Percentiles rank a stretch among this genome's conserved stretches.
These are phyloP conservation scores for Lagodon rhomboides DNA, from an alignment of 2,797 vertebrate species.

Conservation along the genomic window DNA sequence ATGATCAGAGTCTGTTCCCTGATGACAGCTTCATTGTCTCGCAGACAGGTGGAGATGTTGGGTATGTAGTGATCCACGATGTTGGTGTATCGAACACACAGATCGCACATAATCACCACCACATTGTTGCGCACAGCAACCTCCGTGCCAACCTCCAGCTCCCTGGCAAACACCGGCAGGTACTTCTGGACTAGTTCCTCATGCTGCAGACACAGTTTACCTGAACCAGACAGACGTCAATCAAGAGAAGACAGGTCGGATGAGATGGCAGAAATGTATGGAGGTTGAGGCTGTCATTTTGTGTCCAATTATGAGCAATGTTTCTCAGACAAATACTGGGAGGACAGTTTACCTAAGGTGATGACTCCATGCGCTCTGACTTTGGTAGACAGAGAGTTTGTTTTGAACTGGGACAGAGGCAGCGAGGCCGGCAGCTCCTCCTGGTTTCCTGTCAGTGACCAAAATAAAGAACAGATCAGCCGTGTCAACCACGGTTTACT, in stretches of 20 bases:
- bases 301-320: background rate
- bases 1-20: slow-evolving; percentile 93
- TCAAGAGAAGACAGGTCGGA: background rate
- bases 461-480: slow-evolving; percentile 7
- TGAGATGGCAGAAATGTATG: background rate
- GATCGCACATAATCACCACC: slow-evolving; percentile 92
- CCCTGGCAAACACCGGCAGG: slow-evolving; percentile 91
- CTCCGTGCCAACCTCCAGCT: slow-evolving; percentile 90
- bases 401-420: slow-evolving; percentile 87
- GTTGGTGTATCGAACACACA: slow-evolving; percentile 94
- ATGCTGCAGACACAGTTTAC: slow-evolving; percentile 94
- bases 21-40: slow-evolving; percentile 88
- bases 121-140: slow-evolving; percentile 92
- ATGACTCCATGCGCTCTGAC: slow-evolving; percentile 94
- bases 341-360: slow-evolving; percentile 87
- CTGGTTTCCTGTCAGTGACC: slow-evolving; percentile 46
- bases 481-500: background rate
- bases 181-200: slow-evolving; percentile 91
- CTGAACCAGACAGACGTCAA: slow-evolving; percentile 70
- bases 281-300: background rate
- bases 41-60: slow-evolving; percentile 90
- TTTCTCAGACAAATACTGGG: background rate
- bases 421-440: slow-evolving; percentile 79
- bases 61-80: slow-evolving; percentile 92
- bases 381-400: slow-evolving; percentile 86